phyloP scores from a whole-genome alignment of 2,113 vertebrate species.

The Tenrec ecaudatus region DNA sequence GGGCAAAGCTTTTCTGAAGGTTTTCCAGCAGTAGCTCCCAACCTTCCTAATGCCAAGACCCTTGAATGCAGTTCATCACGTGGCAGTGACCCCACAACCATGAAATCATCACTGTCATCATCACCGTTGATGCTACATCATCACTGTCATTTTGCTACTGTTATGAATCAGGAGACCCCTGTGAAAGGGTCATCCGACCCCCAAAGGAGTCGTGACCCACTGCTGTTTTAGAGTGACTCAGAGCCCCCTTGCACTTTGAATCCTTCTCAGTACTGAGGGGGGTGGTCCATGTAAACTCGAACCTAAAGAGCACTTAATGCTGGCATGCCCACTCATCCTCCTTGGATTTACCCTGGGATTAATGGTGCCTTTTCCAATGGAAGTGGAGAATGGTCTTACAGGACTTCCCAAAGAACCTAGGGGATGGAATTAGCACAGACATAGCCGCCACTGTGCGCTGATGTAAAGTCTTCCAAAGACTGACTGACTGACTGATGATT shows the following conservation, averaged over 20 bases:
- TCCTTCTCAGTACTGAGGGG: background rate
- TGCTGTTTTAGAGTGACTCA: background rate
- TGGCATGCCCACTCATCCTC: background rate
- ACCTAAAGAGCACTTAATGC: background rate
- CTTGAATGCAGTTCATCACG: no score
- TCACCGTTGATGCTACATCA: no score
- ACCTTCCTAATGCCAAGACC: no score
- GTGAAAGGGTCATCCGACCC: no score
- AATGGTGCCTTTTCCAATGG: background rate
- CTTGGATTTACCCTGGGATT: background rate
- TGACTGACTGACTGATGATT: background rate
- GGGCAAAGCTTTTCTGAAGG: background rate
- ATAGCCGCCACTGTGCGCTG: background rate
- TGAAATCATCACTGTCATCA: no score
- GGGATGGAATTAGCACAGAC: background rate
- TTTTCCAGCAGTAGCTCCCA: background rate
- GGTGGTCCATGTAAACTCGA: background rate
- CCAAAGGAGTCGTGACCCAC: no score
- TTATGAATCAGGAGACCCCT: no score
- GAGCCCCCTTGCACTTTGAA: conserved; percentile 5
- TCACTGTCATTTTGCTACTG: no score
- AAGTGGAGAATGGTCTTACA: background rate
- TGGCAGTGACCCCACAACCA: no score
- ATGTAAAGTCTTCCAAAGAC: background rate
- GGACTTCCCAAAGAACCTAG: background rate